These are phyloP conservation scores for Periplaneta americana DNA, from an alignment of 1,140 invertebrate genomes.

Conservation along the genomic window DNA sequence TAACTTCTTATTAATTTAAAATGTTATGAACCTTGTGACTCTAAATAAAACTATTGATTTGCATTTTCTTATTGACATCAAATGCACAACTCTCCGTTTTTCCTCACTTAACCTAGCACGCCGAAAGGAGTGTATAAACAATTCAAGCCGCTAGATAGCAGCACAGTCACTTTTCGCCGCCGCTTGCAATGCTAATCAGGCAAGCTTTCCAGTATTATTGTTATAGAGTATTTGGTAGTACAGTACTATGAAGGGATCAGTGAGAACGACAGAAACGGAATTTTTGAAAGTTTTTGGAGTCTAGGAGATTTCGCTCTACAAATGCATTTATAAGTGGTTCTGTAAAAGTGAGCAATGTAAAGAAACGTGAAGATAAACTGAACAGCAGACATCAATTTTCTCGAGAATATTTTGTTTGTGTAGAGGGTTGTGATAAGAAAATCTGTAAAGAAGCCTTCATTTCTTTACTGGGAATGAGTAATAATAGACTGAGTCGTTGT, in stretches of 20 bases:
- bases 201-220: too few relatives aligned
- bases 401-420: not conserved
- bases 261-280: not conserved
- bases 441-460: not conserved
- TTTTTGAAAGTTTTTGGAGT: not conserved
- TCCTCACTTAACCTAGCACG: too few relatives aligned
- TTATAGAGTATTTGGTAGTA: too few relatives aligned
- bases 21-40: too few relatives aligned
- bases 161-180: too few relatives aligned
- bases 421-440: not conserved
- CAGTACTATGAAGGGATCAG: not conserved
- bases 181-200: too few relatives aligned
- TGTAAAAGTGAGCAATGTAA: not conserved
- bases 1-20: too few relatives aligned
- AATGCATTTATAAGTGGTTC: not conserved
- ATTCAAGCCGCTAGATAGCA: too few relatives aligned
- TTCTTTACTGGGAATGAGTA: not conserved
- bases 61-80: too few relatives aligned
- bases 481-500: not conserved
- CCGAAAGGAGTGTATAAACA: too few relatives aligned
- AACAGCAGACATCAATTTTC: not conserved
- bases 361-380: not conserved
- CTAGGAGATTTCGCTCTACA: not conserved
- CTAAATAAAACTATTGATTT: too few relatives aligned
- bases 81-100: too few relatives aligned